Percentiles rank a stretch among this genome's conserved stretches.
phyloP scores from a whole-genome alignment of 1,140 invertebrate species.

The Achroia grisella region DNA sequence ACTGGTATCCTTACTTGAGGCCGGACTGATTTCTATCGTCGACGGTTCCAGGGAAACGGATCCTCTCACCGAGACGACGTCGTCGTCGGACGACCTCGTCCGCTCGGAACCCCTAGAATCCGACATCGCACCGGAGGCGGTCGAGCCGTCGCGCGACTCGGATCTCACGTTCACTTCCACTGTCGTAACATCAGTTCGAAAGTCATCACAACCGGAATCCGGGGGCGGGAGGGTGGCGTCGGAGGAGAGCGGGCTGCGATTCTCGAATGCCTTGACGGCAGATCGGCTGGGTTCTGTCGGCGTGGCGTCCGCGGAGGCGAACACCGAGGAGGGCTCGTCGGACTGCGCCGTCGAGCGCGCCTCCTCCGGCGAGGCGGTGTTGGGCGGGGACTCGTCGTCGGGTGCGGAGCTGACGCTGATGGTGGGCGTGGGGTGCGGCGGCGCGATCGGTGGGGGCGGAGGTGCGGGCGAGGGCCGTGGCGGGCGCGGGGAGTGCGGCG shows the following conservation, averaged over 20 bases:
- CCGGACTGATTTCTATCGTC: conserved; percentile 29
- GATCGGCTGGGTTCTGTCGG: conserved; percentile 35
- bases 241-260: conserved; percentile 4
- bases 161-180: conserved; percentile 8
- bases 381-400: conserved; percentile 71
- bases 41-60: conserved; percentile 43
- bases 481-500: conserved; percentile 46
- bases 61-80: conserved; percentile 24
- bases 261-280: conserved; percentile 10
- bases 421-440: conserved; percentile 74
- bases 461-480: conserved; percentile 20
- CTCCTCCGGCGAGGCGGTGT: conserved; percentile 38
- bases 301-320: conserved; percentile 48
- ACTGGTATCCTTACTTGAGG: conserved; percentile 26
- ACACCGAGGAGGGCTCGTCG: conserved; percentile 55
- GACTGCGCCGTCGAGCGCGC: conserved; percentile 40
- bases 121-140: conserved; percentile 11
- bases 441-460: conserved; percentile 18
- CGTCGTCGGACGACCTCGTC: conserved; percentile 27
- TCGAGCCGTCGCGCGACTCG: conserved; percentile 22
- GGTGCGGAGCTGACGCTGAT: conserved; percentile 82
- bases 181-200: conserved; percentile 9
- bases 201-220: conserved; percentile 9
- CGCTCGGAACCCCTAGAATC: conserved; percentile 24
- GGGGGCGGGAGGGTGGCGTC: conserved; percentile 2